Evolutionary conservation across 2,113 vertebrate species (phyloP).

Genomic region (Anas platyrhynchos): DNA sequence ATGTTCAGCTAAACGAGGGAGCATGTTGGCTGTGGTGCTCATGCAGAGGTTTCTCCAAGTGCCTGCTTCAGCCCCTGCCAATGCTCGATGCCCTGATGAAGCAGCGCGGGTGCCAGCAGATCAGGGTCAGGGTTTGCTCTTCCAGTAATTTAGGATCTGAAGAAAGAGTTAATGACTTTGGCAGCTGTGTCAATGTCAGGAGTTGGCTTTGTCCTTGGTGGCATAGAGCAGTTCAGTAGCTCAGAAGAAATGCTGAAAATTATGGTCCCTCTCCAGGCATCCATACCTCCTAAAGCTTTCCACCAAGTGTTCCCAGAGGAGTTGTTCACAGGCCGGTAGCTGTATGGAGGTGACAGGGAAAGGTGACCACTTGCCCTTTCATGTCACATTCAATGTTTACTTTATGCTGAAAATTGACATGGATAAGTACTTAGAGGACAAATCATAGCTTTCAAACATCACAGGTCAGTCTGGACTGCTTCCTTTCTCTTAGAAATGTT

Average conservation of each 20-base stretch:
- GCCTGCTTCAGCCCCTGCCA: not conserved
- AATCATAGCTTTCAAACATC: not conserved
- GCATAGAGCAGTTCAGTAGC: not conserved
- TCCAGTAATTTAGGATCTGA: not conserved
- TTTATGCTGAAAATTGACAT: not conserved
- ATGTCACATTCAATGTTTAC: not conserved
- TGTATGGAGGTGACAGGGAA: not conserved
- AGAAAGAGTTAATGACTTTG: not conserved
- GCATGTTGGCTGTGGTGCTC: fast-evolving
- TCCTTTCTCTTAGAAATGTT: not conserved
- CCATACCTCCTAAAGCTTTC: not conserved
- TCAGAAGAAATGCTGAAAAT: not conserved
- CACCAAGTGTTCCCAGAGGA: not conserved
- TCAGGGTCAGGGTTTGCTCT: not conserved
- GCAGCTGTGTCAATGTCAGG: not conserved
- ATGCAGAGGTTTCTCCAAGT: not conserved
- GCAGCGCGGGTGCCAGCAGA: not conserved
- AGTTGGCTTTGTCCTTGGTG: not conserved
- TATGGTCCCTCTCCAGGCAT: not conserved
- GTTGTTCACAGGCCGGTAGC: not conserved
- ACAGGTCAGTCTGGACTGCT: too few relatives aligned
- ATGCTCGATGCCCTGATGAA: not conserved
- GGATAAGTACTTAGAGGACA: not conserved
- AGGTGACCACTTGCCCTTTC: not conserved
- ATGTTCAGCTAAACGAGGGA: not conserved